These are phyloP conservation scores for Pica pica DNA, from an alignment of 2,113 vertebrate genomes.

Conservation along the genomic window DNA sequence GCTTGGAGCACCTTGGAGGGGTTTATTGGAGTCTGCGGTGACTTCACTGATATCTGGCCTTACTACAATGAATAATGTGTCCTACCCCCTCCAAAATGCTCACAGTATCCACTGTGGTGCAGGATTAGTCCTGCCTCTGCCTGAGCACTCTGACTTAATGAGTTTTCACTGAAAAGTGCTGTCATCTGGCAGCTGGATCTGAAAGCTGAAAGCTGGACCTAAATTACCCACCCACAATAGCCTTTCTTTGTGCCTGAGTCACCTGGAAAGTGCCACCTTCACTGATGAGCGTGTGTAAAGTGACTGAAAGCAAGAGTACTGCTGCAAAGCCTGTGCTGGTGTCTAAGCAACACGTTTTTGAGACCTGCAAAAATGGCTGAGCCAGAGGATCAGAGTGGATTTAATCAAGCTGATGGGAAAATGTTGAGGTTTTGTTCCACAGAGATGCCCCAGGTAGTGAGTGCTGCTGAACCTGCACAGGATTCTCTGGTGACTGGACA, in stretches of 20 bases:
- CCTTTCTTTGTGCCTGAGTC: slow-evolving; percentile 20
- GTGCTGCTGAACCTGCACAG: background rate
- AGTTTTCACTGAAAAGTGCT: background rate
- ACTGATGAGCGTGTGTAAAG: background rate
- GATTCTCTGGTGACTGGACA: background rate
- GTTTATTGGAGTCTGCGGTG: background rate
- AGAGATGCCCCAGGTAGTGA: background rate
- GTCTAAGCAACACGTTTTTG: slow-evolving; percentile 6
- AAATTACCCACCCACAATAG: background rate
- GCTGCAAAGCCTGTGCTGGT: background rate
- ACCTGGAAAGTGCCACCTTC: slow-evolving; percentile 32
- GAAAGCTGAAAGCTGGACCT: background rate
- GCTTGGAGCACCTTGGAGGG: background rate
- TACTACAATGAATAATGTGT: background rate
- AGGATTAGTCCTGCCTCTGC: background rate
- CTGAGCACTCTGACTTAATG: background rate
- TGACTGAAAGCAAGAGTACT: background rate
- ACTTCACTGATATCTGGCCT: background rate
- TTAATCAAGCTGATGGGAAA: background rate
- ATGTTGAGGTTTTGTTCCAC: background rate
- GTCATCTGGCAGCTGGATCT: background rate
- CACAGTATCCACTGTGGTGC: background rate
- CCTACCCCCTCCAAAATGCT: background rate
- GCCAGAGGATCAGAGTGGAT: background rate
- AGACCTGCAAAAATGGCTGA: background rate